phyloP scores from a whole-genome alignment of 2,113 vertebrate genomes.

The Vanacampus margaritifer region DNA sequence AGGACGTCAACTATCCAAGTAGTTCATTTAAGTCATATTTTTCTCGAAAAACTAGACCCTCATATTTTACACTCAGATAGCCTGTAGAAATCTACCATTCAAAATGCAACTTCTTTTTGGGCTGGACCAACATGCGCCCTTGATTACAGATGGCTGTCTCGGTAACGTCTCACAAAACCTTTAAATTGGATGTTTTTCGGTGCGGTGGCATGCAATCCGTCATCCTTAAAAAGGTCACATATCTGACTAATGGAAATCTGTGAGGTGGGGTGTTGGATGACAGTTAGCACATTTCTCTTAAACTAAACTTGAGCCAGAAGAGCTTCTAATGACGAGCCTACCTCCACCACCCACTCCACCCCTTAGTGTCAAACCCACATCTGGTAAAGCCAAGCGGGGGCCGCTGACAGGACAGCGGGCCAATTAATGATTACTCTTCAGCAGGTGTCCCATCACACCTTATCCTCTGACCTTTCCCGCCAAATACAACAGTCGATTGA shows the following conservation, averaged over 20 bases:
- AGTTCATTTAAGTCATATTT: too few species aligned
- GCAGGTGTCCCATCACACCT: slow-evolving; percentile 61
- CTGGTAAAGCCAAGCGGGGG: slow-evolving; percentile 50
- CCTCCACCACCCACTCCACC: slow-evolving; percentile 21
- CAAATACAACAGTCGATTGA: slow-evolving; percentile 69
- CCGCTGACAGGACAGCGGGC: slow-evolving; percentile 63
- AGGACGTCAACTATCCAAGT: too few species aligned
- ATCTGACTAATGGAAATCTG: slow-evolving; percentile 3
- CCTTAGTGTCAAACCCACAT: slow-evolving; percentile 30
- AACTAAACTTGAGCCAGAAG: not conserved
- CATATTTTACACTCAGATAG: too few species aligned
- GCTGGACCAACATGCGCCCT: slow-evolving; percentile 20
- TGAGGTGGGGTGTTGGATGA: not conserved
- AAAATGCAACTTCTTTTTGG: not conserved
- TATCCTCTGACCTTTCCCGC: slow-evolving; percentile 71
- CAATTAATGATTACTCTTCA: slow-evolving; percentile 68
- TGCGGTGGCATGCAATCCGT: slow-evolving; percentile 15
- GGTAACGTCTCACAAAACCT: slow-evolving; percentile 35
- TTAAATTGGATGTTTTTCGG: slow-evolving; percentile 31
- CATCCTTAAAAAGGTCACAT: slow-evolving; percentile 7
- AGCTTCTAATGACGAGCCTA: not conserved
- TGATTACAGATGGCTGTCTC: slow-evolving; percentile 48
- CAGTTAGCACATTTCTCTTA: slow-evolving; percentile 3
- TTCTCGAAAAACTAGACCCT: too few species aligned
- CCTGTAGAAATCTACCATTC: too few species aligned